Conservation (phyloP, 2,797 vertebrate genomes). For the Gadopsis bispinosus region DNA sequence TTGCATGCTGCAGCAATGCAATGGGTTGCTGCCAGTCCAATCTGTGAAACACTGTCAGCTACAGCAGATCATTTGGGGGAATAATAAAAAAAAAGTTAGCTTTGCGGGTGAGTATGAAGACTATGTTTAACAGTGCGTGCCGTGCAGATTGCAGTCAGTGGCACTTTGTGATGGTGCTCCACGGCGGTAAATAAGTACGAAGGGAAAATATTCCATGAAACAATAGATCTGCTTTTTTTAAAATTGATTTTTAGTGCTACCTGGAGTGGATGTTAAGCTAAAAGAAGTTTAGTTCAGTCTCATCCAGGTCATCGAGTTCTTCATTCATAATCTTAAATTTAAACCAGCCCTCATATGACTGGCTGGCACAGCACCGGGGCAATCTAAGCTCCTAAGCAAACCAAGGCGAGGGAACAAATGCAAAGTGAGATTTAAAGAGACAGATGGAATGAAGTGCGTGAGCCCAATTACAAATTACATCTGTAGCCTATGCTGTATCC, state of each 20-base stretch:
- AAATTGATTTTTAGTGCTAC: background rate
- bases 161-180: conserved; percentile 31
- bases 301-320: background rate
- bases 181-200: background rate
- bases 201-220: background rate
- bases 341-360: background rate
- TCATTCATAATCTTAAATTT: background rate
- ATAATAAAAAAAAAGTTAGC: background rate
- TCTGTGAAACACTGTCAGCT: conserved; percentile 44
- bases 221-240: background rate
- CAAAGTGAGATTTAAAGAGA: conserved; percentile 18
- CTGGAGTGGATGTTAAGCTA: background rate
- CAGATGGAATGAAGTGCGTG: conserved; percentile 10
- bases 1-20: conserved; percentile 81
- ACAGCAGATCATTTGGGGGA: background rate
- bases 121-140: conserved; percentile 8
- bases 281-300: background rate
- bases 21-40: conserved; percentile 80
- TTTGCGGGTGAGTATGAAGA: conserved; percentile 9
- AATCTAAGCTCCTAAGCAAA: background rate
- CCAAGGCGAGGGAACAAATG: conserved; percentile 5
- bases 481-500: background rate
- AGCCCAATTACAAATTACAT: background rate
- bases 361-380: background rate
- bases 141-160: conserved; percentile 42